Base-by-base conservation (phyloP, 2,797 vertebrate species). In the Threskiornis aethiopicus region DNA sequence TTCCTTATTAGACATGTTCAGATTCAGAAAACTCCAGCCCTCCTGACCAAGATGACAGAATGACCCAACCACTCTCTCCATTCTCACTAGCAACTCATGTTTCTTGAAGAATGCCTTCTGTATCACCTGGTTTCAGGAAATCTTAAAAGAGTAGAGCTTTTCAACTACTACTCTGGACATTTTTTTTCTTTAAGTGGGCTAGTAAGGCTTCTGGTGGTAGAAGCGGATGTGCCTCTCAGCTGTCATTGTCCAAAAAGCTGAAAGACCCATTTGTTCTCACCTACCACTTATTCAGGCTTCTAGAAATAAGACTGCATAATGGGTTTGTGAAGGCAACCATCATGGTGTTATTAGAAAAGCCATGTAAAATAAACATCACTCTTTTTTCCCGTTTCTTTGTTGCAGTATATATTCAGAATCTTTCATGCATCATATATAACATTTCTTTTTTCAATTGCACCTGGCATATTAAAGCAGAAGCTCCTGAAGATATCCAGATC, bases 351-450 rank as follows among this genome's bases (percentile, higher is more conserved):
- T 44, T 37, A 77, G 37, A 70, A 93, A 81, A 66, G n/a, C 14
- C 10, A 11, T 62, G 12, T n/a, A 62, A 77, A 90, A 52, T 41
- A 80, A 89, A 61, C 2, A n/a, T 7, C 1, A 28, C 3, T 51
- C 3, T 21, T 54, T 77, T 51, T 44, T 2, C 4, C 16, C 18
- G 4, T 71, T 84, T 84, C 29, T 89, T 80, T 89, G 4, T 86
- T 97, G 44, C 92, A 98, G 97, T 97, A 20, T 97, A 98, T 55
- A 83, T 98, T 79, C 87, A 94, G 39, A 97, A 97, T 69, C 79
- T 98, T 78, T 97, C 95, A 3, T 98, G 98, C 81, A 41, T 96
- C 79, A 94, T 98, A 87, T 97, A 97, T 35, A 97, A 97, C 20
- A 75, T 95, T 76, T 95, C 91, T 55, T 90, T 73, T 84, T 91